These are phyloP conservation scores for Phalera bucephala DNA, from an alignment of 2,888 invertebrate species.

Conservation along the genomic window DNA sequence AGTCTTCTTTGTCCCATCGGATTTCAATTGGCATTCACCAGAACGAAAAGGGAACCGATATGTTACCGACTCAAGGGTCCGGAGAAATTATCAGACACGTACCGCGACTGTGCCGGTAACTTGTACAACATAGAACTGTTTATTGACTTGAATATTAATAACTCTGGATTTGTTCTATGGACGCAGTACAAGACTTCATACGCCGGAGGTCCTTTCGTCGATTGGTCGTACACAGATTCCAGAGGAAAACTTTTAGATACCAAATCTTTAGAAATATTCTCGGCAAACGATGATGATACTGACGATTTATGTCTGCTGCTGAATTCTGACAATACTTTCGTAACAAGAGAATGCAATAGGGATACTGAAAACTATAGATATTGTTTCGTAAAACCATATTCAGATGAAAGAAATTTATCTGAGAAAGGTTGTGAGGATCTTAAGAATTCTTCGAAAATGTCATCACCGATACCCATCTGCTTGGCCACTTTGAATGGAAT, in stretches of 20 bases:
- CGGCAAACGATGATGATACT: constrained; percentile 36
- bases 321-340: constrained; percentile 53
- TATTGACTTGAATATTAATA: constrained; percentile 45
- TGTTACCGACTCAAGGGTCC: constrained; percentile 67
- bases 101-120: constrained; percentile 65
- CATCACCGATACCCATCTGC: constrained; percentile 62
- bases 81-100: constrained; percentile 61
- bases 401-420: constrained; percentile 33
- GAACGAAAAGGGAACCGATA: constrained; percentile 34
- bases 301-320: constrained; percentile 62
- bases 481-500: constrained; percentile 45
- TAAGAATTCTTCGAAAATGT: constrained; percentile 47
- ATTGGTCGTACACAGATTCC: constrained; percentile 59
- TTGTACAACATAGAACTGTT: constrained; percentile 54
- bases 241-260: constrained; percentile 43
- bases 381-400: constrained; percentile 63
- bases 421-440: constrained; percentile 48
- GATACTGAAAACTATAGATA: constrained; percentile 52
- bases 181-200: constrained; percentile 68
- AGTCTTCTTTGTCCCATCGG: constrained; percentile 61
- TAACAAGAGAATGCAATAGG: constrained; percentile 57
- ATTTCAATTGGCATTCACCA: constrained; percentile 47
- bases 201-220: constrained; percentile 68
- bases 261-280: constrained; percentile 45
- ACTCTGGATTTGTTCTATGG: constrained; percentile 56